Evolutionary conservation across 2,113 vertebrate genomes (phyloP), one percentile per base, ranked within the genome.

Genomic region (Psilopsiagon aymara): DNA sequence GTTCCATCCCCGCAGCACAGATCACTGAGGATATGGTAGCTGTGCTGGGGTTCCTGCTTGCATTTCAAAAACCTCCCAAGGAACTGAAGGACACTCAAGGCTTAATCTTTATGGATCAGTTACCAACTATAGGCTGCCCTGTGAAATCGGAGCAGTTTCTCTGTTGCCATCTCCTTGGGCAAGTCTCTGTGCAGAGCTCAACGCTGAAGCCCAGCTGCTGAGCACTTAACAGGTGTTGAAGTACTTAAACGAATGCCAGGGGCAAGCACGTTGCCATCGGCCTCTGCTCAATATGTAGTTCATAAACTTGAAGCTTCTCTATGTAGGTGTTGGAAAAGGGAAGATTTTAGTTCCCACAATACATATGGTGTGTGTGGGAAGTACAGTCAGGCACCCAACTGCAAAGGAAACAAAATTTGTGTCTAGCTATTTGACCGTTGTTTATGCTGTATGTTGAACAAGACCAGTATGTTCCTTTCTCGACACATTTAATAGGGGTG

Each of bases 111-210:
- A 4, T 55, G 78, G 47, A 83, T 78, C 18, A 23, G 64, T 77
- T 95, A 1, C 90, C 95, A 96, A 77, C 63, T 96, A 55, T 94
- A 96, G 92, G 71, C 76, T 69, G 60, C 6, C 21, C 27, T 81
- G 63, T 95, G 93, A 92, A 96, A 96, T n/a, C 23, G 0, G 39
- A 96, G 95, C 35, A 74, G n/a, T 47, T 63, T 9, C 70, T 67
- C 43, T 71, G 1, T n/a, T 1, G 7, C 41, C 3, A 1, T 57
- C 69, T 90, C 63, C 1, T 27, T 31, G 75, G 67, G 74, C 3
- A 9, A 17, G 53, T 59, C 68, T 82, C 2, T 23, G 28, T n/a
- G 74, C 1, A 11, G 51, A 37, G 66, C 19, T 41, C 21, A 7
- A 37, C 0, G 0, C 77, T 47, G 81, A 41, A 52, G 81, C 77